A percentile compares a stretch with the other conserved stretches of the same genome.
phyloP scores from a whole-genome alignment of 1,140 invertebrate genomes.

The Palaemon carinicauda region DNA sequence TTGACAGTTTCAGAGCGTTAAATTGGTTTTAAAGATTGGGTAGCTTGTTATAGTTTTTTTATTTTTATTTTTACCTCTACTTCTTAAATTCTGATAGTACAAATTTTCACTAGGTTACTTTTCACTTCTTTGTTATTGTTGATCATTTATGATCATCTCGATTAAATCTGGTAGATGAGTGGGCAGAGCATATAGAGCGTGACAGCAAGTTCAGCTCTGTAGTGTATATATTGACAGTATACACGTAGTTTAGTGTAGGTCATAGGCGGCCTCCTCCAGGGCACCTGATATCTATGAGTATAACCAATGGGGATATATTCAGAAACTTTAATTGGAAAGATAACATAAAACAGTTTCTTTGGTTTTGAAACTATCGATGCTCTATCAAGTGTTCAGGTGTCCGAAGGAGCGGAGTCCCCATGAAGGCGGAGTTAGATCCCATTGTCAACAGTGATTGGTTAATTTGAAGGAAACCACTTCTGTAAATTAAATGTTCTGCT shows the following conservation, averaged over 20 bases:
- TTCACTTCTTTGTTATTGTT: constrained; percentile 21
- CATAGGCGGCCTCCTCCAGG: constrained; percentile 20
- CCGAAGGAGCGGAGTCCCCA: constrained; percentile 3
- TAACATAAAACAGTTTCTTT: too few relatives aligned
- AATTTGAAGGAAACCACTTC: not conserved
- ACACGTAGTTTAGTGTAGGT: constrained; percentile 44
- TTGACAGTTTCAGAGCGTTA: not conserved
- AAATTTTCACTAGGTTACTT: constrained; percentile 51
- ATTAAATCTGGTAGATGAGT: constrained; percentile 2
- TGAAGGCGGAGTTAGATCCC: constrained; percentile 15
- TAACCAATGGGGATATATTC: too few relatives aligned
- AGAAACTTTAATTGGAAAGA: too few relatives aligned
- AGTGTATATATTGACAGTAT: constrained; percentile 44
- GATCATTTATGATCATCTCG: constrained; percentile 11
- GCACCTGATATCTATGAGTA: not conserved
- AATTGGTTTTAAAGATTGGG: not conserved
- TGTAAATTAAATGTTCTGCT: too few relatives aligned
- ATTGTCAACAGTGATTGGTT: constrained; percentile 14
- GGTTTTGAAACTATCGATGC: too few relatives aligned
- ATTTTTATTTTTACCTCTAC: constrained; percentile 23
- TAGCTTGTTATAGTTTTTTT: not conserved
- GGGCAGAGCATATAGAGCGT: constrained; percentile 27
- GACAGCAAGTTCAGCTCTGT: constrained; percentile 17
- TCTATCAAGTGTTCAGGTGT: not conserved
- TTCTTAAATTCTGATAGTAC: constrained; percentile 48